Base-by-base conservation (phyloP, 2,797 vertebrate genomes). In the Cyclopterus lumpus region DNA sequence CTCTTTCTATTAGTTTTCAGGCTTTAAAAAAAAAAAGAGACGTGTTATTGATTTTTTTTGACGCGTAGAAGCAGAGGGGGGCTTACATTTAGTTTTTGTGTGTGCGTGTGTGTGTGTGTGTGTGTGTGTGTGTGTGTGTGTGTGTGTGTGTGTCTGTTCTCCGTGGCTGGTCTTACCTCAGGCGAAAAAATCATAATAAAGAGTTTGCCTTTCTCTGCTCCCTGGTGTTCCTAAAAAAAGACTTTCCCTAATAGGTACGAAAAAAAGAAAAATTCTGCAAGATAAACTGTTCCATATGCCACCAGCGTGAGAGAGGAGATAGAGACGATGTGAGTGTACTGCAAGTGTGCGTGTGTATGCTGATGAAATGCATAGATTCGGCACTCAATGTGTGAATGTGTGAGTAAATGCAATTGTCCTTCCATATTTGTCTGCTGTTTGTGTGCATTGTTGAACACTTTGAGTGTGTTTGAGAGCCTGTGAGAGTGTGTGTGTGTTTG, bases 241-340 rank as follows among this genome's bases (percentile, higher is more conserved):
- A 89, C 81, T 87, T 77, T 87, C 73, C 79, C 86, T 91, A 93
- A 93, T 89, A 91, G 85, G 86, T 82, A 82, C 30, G 38, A 65
- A 58, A 65, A 73, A 70, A 84, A 78, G 64, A 80, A 85, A 11
- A 89, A 85, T 79, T 86, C 81, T 74, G 66, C 24, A 34, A 86
- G 85, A 90, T 94, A 92, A 95, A 94, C 86, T 86, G 86, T 92
- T 93, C 93, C 93, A 94, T 92, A 91, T 94, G 93, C 77, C 70
- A 36, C 34, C 5, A 40, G 79, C 5, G 61, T 5, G 48, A 24
- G 73, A 63, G 67, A 36, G 70, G 66, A n/a, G 28, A 48, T 6
- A 30, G 49, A 72, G 64, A 32, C 32, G 22, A 16, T 22, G 65
- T 66, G 24, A 54, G 6, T 54, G 16, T 46, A 55, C 22, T 11